Conservation (phyloP, 2,888 invertebrate genomes). For the Thyatira batis region DNA sequence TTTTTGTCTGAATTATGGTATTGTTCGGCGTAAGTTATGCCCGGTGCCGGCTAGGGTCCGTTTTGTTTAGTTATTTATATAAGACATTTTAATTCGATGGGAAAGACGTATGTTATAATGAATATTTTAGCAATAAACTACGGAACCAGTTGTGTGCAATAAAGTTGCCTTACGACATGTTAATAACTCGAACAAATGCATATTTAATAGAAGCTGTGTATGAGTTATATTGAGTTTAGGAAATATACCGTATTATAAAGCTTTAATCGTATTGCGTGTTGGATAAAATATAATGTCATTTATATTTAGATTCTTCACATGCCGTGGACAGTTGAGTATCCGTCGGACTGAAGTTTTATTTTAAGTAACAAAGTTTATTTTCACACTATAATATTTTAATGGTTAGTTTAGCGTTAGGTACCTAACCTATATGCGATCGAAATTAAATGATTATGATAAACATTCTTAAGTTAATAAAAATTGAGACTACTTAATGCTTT, state of each 20-base stretch:
- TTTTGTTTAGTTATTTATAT: constrained; percentile 74
- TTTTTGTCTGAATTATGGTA: constrained; percentile 75
- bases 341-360: too few species aligned
- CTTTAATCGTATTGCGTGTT: neutral
- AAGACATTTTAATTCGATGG: constrained; percentile 71
- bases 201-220: constrained; percentile 47
- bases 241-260: neutral
- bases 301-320: constrained; percentile 7
- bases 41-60: constrained; percentile 49
- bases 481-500: too few species aligned
- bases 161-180: constrained; percentile 64
- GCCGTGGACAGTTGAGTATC: constrained; percentile 24
- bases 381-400: too few species aligned
- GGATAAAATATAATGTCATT: neutral
- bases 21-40: constrained; percentile 68
- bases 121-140: constrained; percentile 78
- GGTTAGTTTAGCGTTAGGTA: too few species aligned
- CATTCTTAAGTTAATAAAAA: too few species aligned
- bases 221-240: neutral
- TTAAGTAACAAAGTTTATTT: too few species aligned
- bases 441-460: too few species aligned
- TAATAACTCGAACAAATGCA: constrained; percentile 63
- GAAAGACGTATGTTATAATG: constrained; percentile 75
- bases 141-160: constrained; percentile 62
- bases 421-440: too few species aligned